These are phyloP conservation scores for Pangasianodon gigas DNA, from an alignment of 2,113 vertebrate genomes.

Conservation along the genomic window DNA sequence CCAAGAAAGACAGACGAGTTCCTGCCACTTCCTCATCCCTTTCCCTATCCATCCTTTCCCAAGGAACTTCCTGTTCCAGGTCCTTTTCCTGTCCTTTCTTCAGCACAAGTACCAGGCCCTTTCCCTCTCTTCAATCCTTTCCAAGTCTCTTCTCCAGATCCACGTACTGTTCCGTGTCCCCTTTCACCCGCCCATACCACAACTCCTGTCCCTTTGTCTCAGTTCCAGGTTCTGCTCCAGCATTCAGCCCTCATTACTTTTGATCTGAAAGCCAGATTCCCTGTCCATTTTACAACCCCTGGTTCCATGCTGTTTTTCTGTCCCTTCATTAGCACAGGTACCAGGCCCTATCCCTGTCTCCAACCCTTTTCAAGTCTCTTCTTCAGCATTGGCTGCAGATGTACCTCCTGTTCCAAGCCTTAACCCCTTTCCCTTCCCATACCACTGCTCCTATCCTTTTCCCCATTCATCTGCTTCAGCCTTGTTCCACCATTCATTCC, in stretches of 20 bases:
- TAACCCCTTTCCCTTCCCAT: background rate
- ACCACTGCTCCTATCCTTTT: background rate
- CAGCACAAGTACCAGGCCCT: background rate
- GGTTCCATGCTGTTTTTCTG: too few species aligned
- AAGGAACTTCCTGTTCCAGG: background rate
- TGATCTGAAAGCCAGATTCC: background rate
- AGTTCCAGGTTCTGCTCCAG: background rate
- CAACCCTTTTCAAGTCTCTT: background rate
- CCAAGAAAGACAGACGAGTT: background rate
- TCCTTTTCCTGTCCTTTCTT: too few species aligned
- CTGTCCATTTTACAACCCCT: background rate
- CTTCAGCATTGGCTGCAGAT: background rate
- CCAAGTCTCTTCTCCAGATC: background rate
- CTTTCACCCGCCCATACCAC: background rate
- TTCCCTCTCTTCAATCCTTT: background rate
- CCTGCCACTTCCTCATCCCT: too few species aligned
- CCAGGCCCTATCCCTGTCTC: background rate
- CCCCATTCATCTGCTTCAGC: background rate
- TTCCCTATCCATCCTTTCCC: background rate
- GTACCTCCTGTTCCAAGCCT: background rate
- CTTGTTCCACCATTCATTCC: background rate
- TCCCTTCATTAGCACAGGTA: background rate
- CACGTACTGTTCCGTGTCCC: background rate
- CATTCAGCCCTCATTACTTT: background rate
- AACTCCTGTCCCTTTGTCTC: background rate